phyloP scores from a whole-genome alignment of 1,140 invertebrate genomes.

The Cheumatopsyche charites region DNA sequence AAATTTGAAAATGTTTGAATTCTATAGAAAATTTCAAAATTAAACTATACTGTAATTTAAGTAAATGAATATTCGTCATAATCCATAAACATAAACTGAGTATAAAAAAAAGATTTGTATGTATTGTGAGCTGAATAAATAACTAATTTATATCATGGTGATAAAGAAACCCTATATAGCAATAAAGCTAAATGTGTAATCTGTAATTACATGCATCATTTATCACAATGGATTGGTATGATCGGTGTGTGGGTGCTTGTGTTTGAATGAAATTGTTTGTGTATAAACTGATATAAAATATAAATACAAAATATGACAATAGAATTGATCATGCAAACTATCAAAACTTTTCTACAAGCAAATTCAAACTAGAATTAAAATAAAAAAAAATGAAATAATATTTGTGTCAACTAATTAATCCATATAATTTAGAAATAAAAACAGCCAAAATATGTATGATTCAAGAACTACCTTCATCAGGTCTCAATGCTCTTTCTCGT shows the following conservation, averaged over 20 bases:
- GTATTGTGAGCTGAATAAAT: too few relatives aligned
- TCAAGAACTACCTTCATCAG: conserved; percentile 53
- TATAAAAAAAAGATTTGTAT: too few relatives aligned
- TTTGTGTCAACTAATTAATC: not conserved
- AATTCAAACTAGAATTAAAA: conserved; percentile 24
- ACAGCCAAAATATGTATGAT: conserved; percentile 35
- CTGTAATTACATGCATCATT: not conserved
- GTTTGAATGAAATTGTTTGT: not conserved
- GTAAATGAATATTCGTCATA: too few relatives aligned
- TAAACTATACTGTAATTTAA: too few relatives aligned
- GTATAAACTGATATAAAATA: not conserved
- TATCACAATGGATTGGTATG: not conserved
- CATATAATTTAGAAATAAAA: conserved; percentile 25
- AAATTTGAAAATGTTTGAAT: too few relatives aligned
- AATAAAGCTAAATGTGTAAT: too few relatives aligned
- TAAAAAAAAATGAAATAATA: conserved; percentile 11
- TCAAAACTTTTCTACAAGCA: conserved; percentile 32
- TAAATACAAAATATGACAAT: conserved; percentile 15
- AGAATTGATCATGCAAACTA: conserved; percentile 29
- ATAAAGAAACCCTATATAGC: too few relatives aligned
- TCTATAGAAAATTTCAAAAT: too few relatives aligned
- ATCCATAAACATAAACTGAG: too few relatives aligned
- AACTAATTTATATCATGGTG: too few relatives aligned
- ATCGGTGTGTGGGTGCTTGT: not conserved
- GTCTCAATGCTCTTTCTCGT: conserved; percentile 50